Percentiles rank a stretch among this genome's conserved stretches.
Conservation (phyloP, 2,797 vertebrate species). For the Lindbergichthys nudifrons region DNA sequence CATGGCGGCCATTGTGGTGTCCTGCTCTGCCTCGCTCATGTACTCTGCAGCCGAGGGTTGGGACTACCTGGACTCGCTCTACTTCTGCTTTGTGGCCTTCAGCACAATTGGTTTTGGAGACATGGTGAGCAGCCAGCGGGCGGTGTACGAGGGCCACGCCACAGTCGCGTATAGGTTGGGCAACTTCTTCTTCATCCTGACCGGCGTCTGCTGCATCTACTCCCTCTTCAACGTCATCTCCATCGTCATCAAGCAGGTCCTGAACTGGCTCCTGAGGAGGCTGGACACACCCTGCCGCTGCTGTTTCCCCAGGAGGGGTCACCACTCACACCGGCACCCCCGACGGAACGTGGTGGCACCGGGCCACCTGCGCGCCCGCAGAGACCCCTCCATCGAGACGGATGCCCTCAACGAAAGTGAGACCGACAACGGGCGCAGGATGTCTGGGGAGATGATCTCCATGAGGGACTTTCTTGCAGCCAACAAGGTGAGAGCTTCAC, state of each 20-base stretch:
- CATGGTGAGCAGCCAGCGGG: constrained; percentile 93
- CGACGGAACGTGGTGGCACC: constrained; percentile 90
- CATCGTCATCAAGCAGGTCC: constrained; percentile 95
- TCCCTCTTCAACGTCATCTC: constrained; percentile 97
- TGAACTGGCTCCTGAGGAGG: constrained; percentile 93
- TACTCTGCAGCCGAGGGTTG: constrained; percentile 92
- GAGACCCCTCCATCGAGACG: constrained; percentile 90
- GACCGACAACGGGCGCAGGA: constrained; percentile 87
- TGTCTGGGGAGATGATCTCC: constrained; percentile 96
- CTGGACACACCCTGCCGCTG: constrained; percentile 85
- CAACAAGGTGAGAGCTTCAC: constrained; percentile 85
- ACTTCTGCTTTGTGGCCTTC: constrained; percentile 98
- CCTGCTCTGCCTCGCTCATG: constrained; percentile 94
- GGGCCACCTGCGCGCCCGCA: constrained; percentile 80
- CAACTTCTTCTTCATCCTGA: constrained; percentile 94
- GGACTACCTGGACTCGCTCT: constrained; percentile 95
- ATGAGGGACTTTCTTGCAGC: constrained; percentile 94
- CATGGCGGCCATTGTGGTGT: constrained; percentile 89
- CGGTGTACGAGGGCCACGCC: constrained; percentile 85
- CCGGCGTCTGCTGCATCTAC: constrained; percentile 97
- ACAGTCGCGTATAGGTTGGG: constrained; percentile 88
- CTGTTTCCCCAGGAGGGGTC: constrained; percentile 77
- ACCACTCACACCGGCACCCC: constrained; percentile 79
- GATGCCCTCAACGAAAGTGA: constrained; percentile 91
- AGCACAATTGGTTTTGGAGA: constrained; percentile 98